Conservation (phyloP, 2,797 vertebrate species). For the Enoplosus armatus region DNA sequence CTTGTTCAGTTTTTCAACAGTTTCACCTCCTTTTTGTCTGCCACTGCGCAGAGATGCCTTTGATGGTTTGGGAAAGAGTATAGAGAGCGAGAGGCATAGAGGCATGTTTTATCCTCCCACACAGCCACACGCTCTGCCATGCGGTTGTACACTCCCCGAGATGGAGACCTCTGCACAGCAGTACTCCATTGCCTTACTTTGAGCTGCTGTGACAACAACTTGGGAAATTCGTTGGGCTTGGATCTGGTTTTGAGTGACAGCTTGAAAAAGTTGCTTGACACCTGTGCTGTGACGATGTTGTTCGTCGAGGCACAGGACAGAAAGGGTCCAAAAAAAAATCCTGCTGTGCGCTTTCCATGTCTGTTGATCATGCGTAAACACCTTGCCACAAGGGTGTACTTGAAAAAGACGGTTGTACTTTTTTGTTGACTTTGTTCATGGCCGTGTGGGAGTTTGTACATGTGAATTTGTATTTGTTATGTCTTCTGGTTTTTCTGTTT, state of each 20-base stretch:
- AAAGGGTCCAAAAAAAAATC: slow-evolving; percentile 49
- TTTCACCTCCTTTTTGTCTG: slow-evolving; percentile 73
- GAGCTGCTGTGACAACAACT: slow-evolving; percentile 58
- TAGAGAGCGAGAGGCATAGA: slow-evolving; percentile 48
- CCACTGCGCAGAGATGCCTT: slow-evolving; percentile 49
- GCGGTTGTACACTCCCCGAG: slow-evolving; percentile 45
- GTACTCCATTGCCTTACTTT: slow-evolving; percentile 38
- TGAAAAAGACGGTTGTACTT: slow-evolving; percentile 12
- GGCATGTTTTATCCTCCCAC: slow-evolving; percentile 69
- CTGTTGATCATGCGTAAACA: slow-evolving; percentile 56
- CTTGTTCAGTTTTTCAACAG: slow-evolving; percentile 72
- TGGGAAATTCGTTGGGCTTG: slow-evolving; percentile 58
- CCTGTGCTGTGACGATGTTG: slow-evolving; percentile 45
- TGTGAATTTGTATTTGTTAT: slow-evolving; percentile 27
- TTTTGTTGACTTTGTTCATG: slow-evolving; percentile 44
- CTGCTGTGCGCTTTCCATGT: slow-evolving; percentile 48
- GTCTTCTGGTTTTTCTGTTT: slow-evolving; percentile 2
- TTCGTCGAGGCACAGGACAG: slow-evolving; percentile 49
- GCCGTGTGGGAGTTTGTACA: slow-evolving; percentile 27
- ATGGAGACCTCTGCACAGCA: slow-evolving; percentile 56
- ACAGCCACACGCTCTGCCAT: slow-evolving; percentile 43
- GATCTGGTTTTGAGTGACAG: slow-evolving; percentile 64
- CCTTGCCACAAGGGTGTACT: slow-evolving; percentile 39
- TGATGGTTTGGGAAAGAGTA: slow-evolving; percentile 64
- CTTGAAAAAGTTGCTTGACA: slow-evolving; percentile 59